phyloP scores from a whole-genome alignment of 2,113 vertebrate species.

The Isichthys henryi region DNA sequence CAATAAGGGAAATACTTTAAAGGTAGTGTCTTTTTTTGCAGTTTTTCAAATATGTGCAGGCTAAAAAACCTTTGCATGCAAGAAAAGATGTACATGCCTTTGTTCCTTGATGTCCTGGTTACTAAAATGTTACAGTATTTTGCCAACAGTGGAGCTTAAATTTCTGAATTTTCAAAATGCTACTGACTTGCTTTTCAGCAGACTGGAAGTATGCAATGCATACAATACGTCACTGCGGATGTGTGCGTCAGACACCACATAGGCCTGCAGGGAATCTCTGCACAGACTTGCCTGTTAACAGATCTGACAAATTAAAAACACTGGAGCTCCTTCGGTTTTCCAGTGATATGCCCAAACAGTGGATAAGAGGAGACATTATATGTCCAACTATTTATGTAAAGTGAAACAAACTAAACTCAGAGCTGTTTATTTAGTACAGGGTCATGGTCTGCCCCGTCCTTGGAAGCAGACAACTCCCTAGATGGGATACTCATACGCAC shows the following conservation, averaged over 20 bases:
- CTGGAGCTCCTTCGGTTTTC: neutral
- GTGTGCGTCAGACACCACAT: neutral
- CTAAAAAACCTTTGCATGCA: neutral
- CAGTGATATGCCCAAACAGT: neutral
- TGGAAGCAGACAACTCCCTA: neutral
- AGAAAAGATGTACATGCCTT: neutral
- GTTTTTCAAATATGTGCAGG: neutral
- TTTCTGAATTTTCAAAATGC: neutral
- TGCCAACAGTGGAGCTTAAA: neutral
- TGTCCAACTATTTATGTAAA: neutral
- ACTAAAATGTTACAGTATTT: neutral
- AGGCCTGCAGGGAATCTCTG: neutral
- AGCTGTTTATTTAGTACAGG: neutral
- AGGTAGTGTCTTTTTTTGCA: neutral
- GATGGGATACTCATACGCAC: neutral
- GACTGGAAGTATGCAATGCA: neutral
- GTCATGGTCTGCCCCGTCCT: neutral
- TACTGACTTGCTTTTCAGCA: neutral
- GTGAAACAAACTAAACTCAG: neutral
- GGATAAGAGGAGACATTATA: neutral
- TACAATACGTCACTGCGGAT: neutral
- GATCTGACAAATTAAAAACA: neutral
- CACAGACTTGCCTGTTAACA: neutral
- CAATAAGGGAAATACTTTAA: neutral
- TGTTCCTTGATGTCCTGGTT: neutral